Percentiles rank a stretch among this genome's conserved stretches.
Evolutionary conservation across 2,888 invertebrate species (phyloP).

Genomic region (Aromia moschata): DNA sequence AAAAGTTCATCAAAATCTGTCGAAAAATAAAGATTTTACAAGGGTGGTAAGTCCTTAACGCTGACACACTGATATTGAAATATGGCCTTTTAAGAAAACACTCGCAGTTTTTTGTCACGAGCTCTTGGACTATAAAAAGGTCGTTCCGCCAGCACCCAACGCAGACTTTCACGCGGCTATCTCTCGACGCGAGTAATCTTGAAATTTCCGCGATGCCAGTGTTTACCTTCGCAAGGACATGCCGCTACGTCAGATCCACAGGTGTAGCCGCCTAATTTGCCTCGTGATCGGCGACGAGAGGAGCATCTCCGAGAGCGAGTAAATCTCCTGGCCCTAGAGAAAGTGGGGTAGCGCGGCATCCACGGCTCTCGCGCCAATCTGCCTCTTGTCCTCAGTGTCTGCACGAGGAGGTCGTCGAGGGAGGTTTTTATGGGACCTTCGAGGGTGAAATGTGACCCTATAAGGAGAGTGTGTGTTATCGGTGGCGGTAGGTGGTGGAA

Average conservation of each 20-base stretch:
- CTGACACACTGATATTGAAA: too few species aligned
- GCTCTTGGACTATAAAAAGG: too few species aligned
- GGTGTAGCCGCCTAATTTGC: constrained; percentile 38
- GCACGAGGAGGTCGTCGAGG: not conserved
- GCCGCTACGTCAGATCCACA: constrained; percentile 34
- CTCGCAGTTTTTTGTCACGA: too few species aligned
- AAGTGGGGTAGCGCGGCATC: constrained; percentile 33
- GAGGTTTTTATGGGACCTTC: constrained; percentile 33
- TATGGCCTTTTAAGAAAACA: too few species aligned
- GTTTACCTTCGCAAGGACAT: constrained; percentile 50
- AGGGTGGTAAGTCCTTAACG: too few species aligned
- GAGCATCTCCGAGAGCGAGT: too few species aligned
- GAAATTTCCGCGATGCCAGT: constrained; percentile 25
- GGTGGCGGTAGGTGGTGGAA: constrained; percentile 30
- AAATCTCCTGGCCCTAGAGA: constrained; percentile 23
- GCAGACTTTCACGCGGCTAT: too few species aligned
- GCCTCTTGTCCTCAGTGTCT: too few species aligned
- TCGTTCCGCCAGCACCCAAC: too few species aligned
- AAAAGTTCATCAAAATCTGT: too few species aligned
- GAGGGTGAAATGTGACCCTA: constrained; percentile 36
- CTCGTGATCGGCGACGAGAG: constrained; percentile 42
- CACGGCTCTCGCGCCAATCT: too few species aligned
- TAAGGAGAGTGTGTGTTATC: constrained; percentile 31
- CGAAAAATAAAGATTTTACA: too few species aligned
- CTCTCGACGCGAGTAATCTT: constrained; percentile 15